Percentiles rank a stretch among this genome's conserved stretches.
Evolutionary conservation across 2,888 invertebrate genomes (phyloP).

Genomic region (Bembecia ichneumoniformis): DNA sequence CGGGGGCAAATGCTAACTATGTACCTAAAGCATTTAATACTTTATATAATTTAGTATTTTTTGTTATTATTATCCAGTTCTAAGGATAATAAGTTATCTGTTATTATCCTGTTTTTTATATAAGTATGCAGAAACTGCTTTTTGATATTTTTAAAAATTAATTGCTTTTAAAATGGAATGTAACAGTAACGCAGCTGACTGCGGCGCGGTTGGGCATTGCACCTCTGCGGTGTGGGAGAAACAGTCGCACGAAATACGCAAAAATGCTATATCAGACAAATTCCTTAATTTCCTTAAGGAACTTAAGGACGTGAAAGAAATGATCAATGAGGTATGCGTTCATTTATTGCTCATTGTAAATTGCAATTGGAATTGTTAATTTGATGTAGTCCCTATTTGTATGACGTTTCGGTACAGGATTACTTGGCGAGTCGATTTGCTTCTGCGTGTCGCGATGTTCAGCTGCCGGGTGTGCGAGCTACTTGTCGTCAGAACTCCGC

Average conservation of each 20-base stretch:
- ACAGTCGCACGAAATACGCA: constrained; percentile 74
- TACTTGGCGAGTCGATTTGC: constrained; percentile 85
- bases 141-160: not conserved
- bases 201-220: constrained; percentile 86
- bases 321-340: constrained; percentile 47
- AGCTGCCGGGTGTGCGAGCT: constrained; percentile 74
- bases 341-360: not conserved
- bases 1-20: too few relatives aligned
- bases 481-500: constrained; percentile 77
- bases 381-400: not conserved
- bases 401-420: constrained; percentile 57
- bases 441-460: constrained; percentile 84
- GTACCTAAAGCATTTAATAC: too few relatives aligned
- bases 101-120: too few relatives aligned
- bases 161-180: not conserved
- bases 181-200: constrained; percentile 80
- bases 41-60: too few relatives aligned
- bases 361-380: not conserved
- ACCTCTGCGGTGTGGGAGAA: constrained; percentile 86
- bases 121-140: too few relatives aligned
- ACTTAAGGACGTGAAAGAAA: constrained; percentile 54
- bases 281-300: constrained; percentile 66
- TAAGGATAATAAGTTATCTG: too few relatives aligned
- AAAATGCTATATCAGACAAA: constrained; percentile 82
- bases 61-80: too few relatives aligned